These are phyloP conservation scores for Callinectes sapidus DNA, from an alignment of 2,888 invertebrate genomes.

Conservation along the genomic window DNA sequence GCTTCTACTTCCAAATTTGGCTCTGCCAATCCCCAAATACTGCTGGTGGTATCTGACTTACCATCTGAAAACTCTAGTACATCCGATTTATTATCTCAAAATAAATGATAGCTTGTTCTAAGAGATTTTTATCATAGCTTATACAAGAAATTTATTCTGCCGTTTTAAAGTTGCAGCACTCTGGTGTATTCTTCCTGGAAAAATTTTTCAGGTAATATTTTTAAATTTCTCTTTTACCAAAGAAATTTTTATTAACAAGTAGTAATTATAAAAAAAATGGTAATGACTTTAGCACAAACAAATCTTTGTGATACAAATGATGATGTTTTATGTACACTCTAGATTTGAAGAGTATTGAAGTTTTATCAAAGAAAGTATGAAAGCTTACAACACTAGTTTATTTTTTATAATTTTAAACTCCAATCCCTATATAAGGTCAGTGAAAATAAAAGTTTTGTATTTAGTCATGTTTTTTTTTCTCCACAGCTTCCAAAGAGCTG, in stretches of 20 bases:
- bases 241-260: not conserved
- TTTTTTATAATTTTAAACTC: not conserved
- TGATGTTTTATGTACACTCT: not conserved
- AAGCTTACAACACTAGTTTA: not conserved
- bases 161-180: too few relatives aligned
- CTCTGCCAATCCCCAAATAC: too few relatives aligned
- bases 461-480: not conserved
- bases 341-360: not conserved
- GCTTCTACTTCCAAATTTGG: too few relatives aligned
- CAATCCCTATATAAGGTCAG: not conserved
- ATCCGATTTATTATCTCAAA: too few relatives aligned
- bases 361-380: slow-evolving; percentile 4
- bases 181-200: too few relatives aligned
- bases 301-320: not conserved
- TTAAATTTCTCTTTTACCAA: slow-evolving; percentile 10
- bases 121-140: too few relatives aligned
- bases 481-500: not conserved
- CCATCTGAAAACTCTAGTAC: too few relatives aligned
- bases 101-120: too few relatives aligned
- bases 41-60: too few relatives aligned
- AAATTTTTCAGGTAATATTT: not conserved
- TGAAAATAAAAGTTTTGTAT: slow-evolving; percentile 4
- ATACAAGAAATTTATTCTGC: too few relatives aligned
- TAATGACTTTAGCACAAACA: not conserved
- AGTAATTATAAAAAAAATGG: not conserved